phyloP scores from a whole-genome alignment of 2,113 vertebrate species.

The Crypturellus undulatus region DNA sequence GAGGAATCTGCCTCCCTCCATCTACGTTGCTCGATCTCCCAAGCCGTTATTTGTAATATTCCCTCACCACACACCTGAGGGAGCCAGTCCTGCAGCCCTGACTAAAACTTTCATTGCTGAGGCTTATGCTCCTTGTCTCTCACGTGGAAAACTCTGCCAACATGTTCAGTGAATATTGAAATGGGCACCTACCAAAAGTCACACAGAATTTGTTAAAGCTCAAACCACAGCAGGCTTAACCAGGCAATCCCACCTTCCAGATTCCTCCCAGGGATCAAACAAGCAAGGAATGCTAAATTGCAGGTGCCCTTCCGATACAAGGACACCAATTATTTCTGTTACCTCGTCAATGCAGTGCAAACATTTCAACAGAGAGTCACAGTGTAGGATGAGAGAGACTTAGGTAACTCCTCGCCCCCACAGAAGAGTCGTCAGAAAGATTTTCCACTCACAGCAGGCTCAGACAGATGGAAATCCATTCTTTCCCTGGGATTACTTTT shows the following conservation, averaged over 20 bases:
- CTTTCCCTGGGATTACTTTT: background rate
- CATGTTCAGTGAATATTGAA: background rate
- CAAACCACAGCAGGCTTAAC: background rate
- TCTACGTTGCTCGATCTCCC: slow-evolving; percentile 11
- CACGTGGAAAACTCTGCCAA: background rate
- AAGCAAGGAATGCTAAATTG: background rate
- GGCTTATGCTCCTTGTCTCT: background rate
- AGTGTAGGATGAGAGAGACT: background rate
- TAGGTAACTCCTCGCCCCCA: background rate
- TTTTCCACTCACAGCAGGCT: background rate
- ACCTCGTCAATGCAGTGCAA: background rate
- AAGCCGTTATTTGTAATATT: slow-evolving; percentile 35
- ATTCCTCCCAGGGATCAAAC: background rate
- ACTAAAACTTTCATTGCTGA: background rate
- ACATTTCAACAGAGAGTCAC: background rate
- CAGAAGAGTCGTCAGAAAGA: background rate
- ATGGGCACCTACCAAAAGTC: background rate
- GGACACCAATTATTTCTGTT: background rate
- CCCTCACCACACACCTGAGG: background rate
- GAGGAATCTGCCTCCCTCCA: slow-evolving; percentile 1
- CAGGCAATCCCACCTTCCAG: background rate
- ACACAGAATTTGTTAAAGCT: background rate
- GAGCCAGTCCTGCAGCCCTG: background rate
- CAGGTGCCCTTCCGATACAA: background rate
- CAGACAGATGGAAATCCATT: background rate